Evolutionary conservation across 2,888 invertebrate genomes (phyloP), one percentile per base, ranked within the genome.

Genomic region (Portevinia maculata): DNA sequence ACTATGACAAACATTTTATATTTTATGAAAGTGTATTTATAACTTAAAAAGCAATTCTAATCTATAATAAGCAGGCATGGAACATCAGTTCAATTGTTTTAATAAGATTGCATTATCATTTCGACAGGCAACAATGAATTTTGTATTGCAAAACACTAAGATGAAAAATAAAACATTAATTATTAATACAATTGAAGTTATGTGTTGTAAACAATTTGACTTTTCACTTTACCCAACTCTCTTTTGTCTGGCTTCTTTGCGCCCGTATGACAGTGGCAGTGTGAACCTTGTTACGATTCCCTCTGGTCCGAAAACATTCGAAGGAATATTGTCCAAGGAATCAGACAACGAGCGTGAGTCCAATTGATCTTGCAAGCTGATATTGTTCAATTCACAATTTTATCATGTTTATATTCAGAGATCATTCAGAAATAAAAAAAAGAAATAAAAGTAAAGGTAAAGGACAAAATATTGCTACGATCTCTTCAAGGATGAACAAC

Each of bases 161-260:
- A 74, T 74, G n/a, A 44, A 52, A 57, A 41, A 28, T 44, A 64
- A 59, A 28, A 44, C 44, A 34, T 50, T 6, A 13, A 34, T n/a
- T 55, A 24, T 62, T 50, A 50, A 53, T 21, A 57, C 19, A 59
- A 57, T 69, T 55, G 41, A 62, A 55, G 37, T 65, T 79, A 34
- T 62, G 74, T 46, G 52, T 59, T 75, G 32, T 53, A 50, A 62
- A 59, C 24, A 59, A 15, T 67, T 57, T 39, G 39, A 37, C 39
- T n/a, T 24, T 81, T 62, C 81, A 81, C 90, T 92, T 93, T 94
- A 95, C 95, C 95, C 95, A 93, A 94, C 95, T 92, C 95, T 93
- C 92, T 95, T 95, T 92, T 95, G 95, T 90, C 95, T 94, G 87
- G 92, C 93, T 91, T 93, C 93, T 92, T 94, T 94, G 91, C 95